Conservation (phyloP, 2,888 invertebrate genomes). For the Eupithecia abbreviata region DNA sequence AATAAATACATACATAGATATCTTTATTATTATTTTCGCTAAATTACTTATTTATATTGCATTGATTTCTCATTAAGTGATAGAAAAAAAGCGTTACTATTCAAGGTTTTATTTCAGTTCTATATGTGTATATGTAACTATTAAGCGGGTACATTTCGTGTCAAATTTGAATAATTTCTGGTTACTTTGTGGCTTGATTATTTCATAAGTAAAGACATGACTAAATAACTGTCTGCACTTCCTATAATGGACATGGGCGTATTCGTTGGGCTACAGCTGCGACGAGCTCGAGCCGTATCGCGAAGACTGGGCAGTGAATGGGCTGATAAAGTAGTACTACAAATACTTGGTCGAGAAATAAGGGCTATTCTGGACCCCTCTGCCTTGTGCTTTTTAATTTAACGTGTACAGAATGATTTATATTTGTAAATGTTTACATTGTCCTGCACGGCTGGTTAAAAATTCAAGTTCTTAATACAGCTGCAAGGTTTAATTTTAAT, state of each 20-base stretch:
- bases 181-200: not conserved
- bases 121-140: no score
- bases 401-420: conserved; percentile 62
- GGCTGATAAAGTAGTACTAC: not conserved
- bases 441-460: conserved; percentile 16
- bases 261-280: no score
- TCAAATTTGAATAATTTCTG: not conserved
- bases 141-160: not conserved
- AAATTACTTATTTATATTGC: no score
- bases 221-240: no score
- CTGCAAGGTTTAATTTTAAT: conserved; percentile 1
- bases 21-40: not conserved
- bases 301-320: not conserved
- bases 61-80: not conserved
- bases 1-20: not conserved
- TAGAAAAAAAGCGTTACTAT: not conserved
- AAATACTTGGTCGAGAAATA: not conserved
- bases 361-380: conserved; percentile 6
- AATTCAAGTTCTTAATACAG: not conserved
- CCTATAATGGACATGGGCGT: no score
- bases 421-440: conserved; percentile 47
- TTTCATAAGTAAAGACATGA: not conserved
- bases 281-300: not conserved
- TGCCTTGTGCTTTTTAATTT: conserved; percentile 43
- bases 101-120: no score